phyloP scores from a whole-genome alignment of 1,140 invertebrate genomes.

The Adelges cooleyi region DNA sequence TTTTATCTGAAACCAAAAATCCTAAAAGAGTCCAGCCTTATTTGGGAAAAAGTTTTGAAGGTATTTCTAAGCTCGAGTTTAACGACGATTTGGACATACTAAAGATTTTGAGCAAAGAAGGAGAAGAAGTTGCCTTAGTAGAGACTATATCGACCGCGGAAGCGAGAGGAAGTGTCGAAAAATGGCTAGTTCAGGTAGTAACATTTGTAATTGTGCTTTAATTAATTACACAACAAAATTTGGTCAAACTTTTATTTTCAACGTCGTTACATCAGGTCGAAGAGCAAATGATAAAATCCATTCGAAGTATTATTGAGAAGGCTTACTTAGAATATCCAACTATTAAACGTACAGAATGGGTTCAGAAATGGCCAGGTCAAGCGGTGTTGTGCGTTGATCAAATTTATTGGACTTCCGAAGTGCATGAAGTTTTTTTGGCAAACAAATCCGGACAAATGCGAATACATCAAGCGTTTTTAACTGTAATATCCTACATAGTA shows the following conservation, averaged over 20 bases:
- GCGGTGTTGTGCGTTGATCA: slow-evolving; percentile 69
- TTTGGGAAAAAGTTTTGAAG: slow-evolving; percentile 85
- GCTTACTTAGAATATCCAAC: slow-evolving; percentile 30
- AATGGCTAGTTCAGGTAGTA: slow-evolving; percentile 67
- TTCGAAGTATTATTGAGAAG: slow-evolving; percentile 39
- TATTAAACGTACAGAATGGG: slow-evolving; percentile 48
- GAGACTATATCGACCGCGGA: slow-evolving; percentile 59
- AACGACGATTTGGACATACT: slow-evolving; percentile 64
- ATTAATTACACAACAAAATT: too few species aligned
- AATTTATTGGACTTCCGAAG: slow-evolving; percentile 76
- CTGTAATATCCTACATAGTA: too few species aligned
- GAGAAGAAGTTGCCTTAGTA: slow-evolving; percentile 61
- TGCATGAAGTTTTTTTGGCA: slow-evolving; percentile 45
- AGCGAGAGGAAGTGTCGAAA: slow-evolving; percentile 79
- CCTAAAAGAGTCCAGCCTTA: slow-evolving; percentile 77
- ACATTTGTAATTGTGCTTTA: too few species aligned
- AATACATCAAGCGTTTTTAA: slow-evolving; percentile 3
- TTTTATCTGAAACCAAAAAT: slow-evolving; percentile 85
- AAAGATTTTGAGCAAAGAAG: slow-evolving; percentile 75
- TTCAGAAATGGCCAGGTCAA: slow-evolving; percentile 78
- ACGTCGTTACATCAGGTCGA: slow-evolving; percentile 49
- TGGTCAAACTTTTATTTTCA: too few species aligned
- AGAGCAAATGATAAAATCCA: slow-evolving; percentile 64
- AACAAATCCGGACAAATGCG: not conserved
- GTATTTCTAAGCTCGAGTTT: slow-evolving; percentile 59